Conservation (phyloP, 2,113 vertebrate species). For the Halcyon malimbica region DNA sequence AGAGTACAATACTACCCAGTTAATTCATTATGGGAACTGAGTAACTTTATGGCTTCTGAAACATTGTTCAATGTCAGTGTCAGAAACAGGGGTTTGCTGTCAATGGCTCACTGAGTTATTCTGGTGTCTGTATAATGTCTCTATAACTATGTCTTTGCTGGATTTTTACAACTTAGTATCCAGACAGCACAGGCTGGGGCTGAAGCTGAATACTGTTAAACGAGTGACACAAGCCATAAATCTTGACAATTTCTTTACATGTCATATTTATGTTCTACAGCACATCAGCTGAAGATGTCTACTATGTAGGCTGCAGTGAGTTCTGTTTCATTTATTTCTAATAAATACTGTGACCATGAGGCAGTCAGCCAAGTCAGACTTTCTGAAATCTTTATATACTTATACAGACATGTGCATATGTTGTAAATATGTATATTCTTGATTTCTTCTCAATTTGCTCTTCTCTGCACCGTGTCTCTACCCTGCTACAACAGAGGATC, state of each 20-base stretch:
- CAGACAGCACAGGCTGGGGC: background rate
- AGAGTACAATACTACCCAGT: background rate
- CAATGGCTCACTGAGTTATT: background rate
- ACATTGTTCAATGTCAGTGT: background rate
- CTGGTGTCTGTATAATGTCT: background rate
- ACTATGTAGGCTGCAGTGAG: background rate
- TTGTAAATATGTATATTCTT: background rate
- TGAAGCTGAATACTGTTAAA: slow-evolving; percentile 17
- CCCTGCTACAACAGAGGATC: background rate
- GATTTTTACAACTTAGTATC: slow-evolving; percentile 11
- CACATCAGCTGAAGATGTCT: background rate
- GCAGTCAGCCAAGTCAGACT: slow-evolving; percentile 5
- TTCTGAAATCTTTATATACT: background rate
- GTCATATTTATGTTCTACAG: background rate
- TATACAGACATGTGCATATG: background rate
- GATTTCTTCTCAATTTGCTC: background rate
- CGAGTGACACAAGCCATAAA: background rate
- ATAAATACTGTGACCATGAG: slow-evolving; percentile 35
- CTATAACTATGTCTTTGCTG: background rate
- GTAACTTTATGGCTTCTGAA: background rate
- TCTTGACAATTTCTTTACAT: background rate
- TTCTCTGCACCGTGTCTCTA: background rate
- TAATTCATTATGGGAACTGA: background rate
- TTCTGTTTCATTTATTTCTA: slow-evolving; percentile 42
- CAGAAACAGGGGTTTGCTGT: background rate